Percentiles rank a stretch among this genome's conserved stretches.
phyloP scores from a whole-genome alignment of 2,888 invertebrate species.

The Caenorhabditis auriculariae region DNA sequence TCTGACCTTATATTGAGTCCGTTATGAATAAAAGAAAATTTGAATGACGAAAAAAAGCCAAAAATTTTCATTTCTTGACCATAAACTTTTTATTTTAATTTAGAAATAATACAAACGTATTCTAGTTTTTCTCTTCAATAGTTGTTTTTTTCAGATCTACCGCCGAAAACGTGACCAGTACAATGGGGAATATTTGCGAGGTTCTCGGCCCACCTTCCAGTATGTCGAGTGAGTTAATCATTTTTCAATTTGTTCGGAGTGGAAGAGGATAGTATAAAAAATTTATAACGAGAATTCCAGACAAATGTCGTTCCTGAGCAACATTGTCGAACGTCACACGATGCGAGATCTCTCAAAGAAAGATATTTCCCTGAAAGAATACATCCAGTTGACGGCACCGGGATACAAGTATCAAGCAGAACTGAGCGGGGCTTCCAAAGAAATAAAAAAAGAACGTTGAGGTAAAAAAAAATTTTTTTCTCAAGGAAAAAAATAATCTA shows the following conservation, averaged over 20 bases:
- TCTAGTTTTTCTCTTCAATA: no score
- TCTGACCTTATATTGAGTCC: no score
- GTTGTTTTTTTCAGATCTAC: slow-evolving; percentile 8
- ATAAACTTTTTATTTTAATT: no score
- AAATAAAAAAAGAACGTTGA: neutral
- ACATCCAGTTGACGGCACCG: neutral
- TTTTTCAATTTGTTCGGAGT: neutral
- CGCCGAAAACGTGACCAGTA: slow-evolving; percentile 16
- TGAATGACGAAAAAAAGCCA: neutral
- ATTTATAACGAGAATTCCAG: slow-evolving; percentile 6
- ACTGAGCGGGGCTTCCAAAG: neutral
- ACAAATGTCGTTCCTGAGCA: slow-evolving; percentile 10
- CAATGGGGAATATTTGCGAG: slow-evolving; percentile 12
- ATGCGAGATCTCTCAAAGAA: neutral
- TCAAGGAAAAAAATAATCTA: neutral
- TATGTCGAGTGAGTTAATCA: slow-evolving; percentile 10
- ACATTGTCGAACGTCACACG: slow-evolving; percentile 8
- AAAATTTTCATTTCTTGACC: neutral
- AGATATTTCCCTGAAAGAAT: no score
- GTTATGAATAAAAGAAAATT: no score
- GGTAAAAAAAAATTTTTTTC: neutral
- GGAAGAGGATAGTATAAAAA: no score
- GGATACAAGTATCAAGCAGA: neutral
- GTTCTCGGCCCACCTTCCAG: slow-evolving; percentile 4
- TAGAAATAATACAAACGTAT: neutral